These are phyloP conservation scores for Amphilophus citrinellus DNA, from an alignment of 2,113 vertebrate genomes.

Conservation along the genomic window DNA sequence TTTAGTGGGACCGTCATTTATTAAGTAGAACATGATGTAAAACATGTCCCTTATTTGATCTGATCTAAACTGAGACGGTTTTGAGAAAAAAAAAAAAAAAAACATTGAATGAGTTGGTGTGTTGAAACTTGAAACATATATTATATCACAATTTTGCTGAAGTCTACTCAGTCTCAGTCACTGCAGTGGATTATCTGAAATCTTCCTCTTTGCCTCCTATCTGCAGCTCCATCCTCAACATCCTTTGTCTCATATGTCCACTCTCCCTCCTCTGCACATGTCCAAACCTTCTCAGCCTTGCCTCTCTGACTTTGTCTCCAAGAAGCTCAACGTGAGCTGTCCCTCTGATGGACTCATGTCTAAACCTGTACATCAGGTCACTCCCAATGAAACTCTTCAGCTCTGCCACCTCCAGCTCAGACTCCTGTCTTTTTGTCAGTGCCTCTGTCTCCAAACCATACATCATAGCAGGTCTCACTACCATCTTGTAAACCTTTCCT, in stretches of 20 bases:
- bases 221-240: background rate
- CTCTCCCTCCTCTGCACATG: background rate
- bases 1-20: too few relatives aligned
- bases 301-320: too few relatives aligned
- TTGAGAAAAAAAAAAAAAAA: background rate
- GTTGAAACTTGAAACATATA: background rate
- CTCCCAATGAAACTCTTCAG: background rate
- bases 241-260: background rate
- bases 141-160: constrained; percentile 72
- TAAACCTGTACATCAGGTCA: background rate
- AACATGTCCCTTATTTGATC: too few relatives aligned
- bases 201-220: background rate
- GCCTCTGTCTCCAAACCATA: background rate
- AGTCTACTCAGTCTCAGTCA: constrained; percentile 1
- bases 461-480: background rate
- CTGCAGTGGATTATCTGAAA: background rate
- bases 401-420: background rate
- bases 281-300: background rate
- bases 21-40: too few relatives aligned
- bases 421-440: background rate
- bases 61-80: too few relatives aligned
- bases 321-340: too few relatives aligned
- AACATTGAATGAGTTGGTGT: background rate
- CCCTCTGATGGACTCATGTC: background rate
- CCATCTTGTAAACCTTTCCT: background rate